Evolutionary conservation across 2,113 vertebrate species (phyloP), one percentile per base, ranked within the genome.

Genomic region (Toxotes chatareus): DNA sequence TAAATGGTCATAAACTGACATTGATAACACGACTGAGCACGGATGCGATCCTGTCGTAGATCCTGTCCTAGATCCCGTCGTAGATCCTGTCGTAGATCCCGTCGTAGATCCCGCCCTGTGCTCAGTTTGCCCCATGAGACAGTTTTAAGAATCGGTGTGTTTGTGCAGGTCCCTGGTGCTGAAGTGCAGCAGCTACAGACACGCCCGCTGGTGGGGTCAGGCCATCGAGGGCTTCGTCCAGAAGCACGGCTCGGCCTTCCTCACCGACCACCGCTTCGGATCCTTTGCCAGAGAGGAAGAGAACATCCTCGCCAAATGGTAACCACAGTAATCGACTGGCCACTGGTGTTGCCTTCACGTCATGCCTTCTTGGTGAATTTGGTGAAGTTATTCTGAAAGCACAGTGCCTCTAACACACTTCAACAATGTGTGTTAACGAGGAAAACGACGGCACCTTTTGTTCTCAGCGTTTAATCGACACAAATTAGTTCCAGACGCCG

Each of bases 181-280:
- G 90, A 99, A 99, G 95, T 99, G 97, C 86, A 96, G 91, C 93
- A 99, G 96, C 95, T 99, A 97, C 89, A 94, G 97, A 57, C 97
- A 99, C 40, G 97, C 98, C 49, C 97, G 97, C 59, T 99, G 97
- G 98, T 99, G 97, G 98, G 96, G 97, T 76, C 97, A 98, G 81
- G 92, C 97, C 81, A 97, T 99, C 31, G 97, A 99, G 0, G 95
- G 95, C 61, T 99, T 99, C 78, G 55, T 98, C 87, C 93, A 89
- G 27, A 97, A 96, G 1, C 90, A 98, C 0, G 97, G 97, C 74
- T 85, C 94, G 10, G 95, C 95, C 83, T 99, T 98, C 71, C 97
- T 99, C 56, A 96, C 61, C 0, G 96, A 96, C 70, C 98, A 99
- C 55, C 96, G 98, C 84, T 99, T 98, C 11, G 96, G 97, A 0